Percentiles rank a stretch among this genome's conserved stretches.
These are phyloP conservation scores for Phrixothrix hirtus DNA, from an alignment of 2,888 invertebrate genomes.

Conservation along the genomic window DNA sequence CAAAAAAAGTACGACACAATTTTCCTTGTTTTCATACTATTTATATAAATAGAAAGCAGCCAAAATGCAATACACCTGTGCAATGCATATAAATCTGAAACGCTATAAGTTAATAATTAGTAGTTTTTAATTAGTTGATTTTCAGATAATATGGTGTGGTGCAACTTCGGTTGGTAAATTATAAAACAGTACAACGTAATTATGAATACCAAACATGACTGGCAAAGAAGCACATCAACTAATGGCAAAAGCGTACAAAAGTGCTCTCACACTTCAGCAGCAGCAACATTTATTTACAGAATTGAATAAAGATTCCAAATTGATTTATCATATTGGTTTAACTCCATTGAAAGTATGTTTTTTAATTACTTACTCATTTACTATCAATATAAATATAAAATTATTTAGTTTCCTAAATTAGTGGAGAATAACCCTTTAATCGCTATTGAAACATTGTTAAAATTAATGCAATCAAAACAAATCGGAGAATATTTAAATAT, in stretches of 20 bases:
- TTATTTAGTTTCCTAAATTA: slow-evolving; percentile 78
- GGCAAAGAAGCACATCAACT: slow-evolving; percentile 75
- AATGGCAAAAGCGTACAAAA: slow-evolving; percentile 81
- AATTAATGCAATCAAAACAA: slow-evolving; percentile 90
- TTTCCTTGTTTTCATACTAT: no score
- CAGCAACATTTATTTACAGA: slow-evolving; percentile 83
- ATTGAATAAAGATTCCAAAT: slow-evolving; percentile 79
- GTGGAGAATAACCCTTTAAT: slow-evolving; percentile 97
- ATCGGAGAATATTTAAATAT: slow-evolving; percentile 97
- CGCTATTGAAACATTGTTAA: slow-evolving; percentile 90
- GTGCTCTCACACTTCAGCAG: slow-evolving; percentile 84
- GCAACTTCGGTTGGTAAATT: slow-evolving; percentile 71
- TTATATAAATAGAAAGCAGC: no score
- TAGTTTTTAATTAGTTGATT: no score
- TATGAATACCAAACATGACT: slow-evolving; percentile 63
- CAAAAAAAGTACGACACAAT: no score
- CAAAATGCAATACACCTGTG: no score
- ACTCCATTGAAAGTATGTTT: slow-evolving; percentile 72
- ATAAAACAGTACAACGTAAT: slow-evolving; percentile 80
- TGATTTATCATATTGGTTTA: slow-evolving; percentile 84
- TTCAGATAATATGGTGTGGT: slow-evolving; percentile 83
- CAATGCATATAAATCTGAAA: no score
- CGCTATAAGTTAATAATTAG: no score
- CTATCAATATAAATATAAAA: not conserved
- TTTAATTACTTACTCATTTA: not conserved